These are phyloP conservation scores for Nesidiocoris tenuis DNA, from an alignment of 2,888 invertebrate genomes.

Conservation along the genomic window DNA sequence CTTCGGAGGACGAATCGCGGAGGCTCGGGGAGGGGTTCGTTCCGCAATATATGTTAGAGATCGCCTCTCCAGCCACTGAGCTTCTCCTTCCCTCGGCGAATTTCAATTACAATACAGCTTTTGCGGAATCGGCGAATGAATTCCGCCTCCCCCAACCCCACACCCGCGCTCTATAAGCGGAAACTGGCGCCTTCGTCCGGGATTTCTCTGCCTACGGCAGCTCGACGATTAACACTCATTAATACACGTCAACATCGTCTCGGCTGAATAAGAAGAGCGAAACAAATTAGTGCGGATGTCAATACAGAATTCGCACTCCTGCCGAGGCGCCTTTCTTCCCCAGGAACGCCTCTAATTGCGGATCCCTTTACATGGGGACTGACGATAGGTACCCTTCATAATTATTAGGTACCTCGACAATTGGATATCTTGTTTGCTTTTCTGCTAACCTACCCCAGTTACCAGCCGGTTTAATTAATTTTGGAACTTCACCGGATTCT, in stretches of 20 bases:
- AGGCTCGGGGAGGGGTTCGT: constrained; percentile 12
- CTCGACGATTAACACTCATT: constrained; percentile 43
- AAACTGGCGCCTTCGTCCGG: constrained; percentile 13
- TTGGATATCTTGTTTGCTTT: too few relatives aligned
- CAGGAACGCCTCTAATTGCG: constrained; percentile 21
- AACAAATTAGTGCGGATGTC: constrained; percentile 44
- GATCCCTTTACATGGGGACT: constrained; percentile 23
- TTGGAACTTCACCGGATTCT: background rate
- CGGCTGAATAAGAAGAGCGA: constrained; percentile 38
- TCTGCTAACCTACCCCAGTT: too few relatives aligned
- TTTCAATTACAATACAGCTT: constrained; percentile 49
- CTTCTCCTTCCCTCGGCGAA: constrained; percentile 45
- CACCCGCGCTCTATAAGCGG: constrained; percentile 16
- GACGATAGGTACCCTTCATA: too few relatives aligned
- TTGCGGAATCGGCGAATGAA: constrained; percentile 46
- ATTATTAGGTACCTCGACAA: too few relatives aligned
- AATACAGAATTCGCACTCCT: constrained; percentile 28
- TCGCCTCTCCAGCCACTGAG: constrained; percentile 8
- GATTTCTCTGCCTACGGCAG: constrained; percentile 34
- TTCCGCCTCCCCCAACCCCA: constrained; percentile 32
- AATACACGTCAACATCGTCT: constrained; percentile 43
- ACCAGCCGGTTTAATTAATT: constrained; percentile 37
- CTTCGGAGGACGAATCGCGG: background rate
- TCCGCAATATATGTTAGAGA: constrained; percentile 41
- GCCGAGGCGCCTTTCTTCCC: background rate